These are phyloP conservation scores for Coptodon rendalli DNA, from an alignment of 2,113 vertebrate genomes.

Conservation along the genomic window DNA sequence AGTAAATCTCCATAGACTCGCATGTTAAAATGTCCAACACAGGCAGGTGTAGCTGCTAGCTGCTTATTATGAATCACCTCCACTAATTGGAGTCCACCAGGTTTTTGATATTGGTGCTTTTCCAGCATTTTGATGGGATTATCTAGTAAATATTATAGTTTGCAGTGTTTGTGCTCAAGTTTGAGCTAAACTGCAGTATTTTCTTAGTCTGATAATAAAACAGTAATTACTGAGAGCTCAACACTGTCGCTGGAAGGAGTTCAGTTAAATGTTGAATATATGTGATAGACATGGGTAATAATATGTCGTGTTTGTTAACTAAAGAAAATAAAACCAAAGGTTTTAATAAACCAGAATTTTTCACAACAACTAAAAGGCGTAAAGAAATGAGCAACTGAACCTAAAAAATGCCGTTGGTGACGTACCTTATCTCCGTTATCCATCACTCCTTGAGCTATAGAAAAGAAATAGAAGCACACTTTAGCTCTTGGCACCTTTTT, in stretches of 20 bases:
- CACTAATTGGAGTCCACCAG: background rate
- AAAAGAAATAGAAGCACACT: background rate
- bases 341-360: background rate
- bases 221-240: background rate
- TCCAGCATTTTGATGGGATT: background rate
- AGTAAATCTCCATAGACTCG: rapidly evolving
- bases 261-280: background rate
- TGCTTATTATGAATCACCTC: background rate
- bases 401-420: rapidly evolving
- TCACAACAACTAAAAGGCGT: background rate
- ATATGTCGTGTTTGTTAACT: background rate
- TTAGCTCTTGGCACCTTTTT: background rate
- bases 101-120: background rate
- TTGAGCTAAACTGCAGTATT: background rate
- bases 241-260: background rate
- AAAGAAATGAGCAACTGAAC: background rate
- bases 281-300: background rate
- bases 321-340: background rate
- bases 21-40: background rate
- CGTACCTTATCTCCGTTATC: constrained; percentile 72
- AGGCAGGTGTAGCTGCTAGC: background rate
- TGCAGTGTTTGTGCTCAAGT: background rate
- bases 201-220: background rate
- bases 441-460: constrained; percentile 65
- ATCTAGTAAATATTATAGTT: background rate